Conservation (phyloP, 2,113 vertebrate species). For the Chaetorhynchus papuensis region DNA sequence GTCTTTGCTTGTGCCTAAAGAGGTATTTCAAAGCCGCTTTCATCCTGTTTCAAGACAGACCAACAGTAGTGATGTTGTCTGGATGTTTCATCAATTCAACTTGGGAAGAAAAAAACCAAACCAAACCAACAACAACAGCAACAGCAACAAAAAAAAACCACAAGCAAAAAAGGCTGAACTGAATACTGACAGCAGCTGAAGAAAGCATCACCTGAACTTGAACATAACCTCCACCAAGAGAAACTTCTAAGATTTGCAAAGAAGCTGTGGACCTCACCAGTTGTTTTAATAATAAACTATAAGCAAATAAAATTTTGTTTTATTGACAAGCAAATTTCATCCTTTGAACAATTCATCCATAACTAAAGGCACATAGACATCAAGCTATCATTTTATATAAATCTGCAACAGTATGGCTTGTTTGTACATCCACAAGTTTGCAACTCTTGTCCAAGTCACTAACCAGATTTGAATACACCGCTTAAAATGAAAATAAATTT, state of each 20-base stretch:
- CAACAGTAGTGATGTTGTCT: neutral
- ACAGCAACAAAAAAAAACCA: too few species aligned
- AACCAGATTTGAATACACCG: neutral
- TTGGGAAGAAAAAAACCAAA: neutral
- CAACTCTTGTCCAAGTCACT: accelerated
- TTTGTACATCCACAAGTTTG: neutral
- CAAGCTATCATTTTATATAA: neutral
- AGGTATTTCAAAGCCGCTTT: neutral
- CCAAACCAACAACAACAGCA: too few species aligned
- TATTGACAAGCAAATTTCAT: neutral
- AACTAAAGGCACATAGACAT: neutral
- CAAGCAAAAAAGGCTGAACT: neutral
- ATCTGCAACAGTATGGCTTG: neutral
- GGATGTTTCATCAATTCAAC: neutral
- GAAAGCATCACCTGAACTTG: neutral
- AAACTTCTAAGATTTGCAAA: neutral
- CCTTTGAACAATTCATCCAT: neutral
- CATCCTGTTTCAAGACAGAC: neutral
- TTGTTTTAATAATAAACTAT: neutral
- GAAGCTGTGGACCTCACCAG: neutral
- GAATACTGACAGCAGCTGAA: neutral
- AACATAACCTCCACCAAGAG: neutral
- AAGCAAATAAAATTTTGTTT: neutral
- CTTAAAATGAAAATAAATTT: neutral
- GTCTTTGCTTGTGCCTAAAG: neutral